Evolutionary conservation across 2,113 vertebrate genomes (phyloP).

Genomic region (Oreochromis tanganicae): DNA sequence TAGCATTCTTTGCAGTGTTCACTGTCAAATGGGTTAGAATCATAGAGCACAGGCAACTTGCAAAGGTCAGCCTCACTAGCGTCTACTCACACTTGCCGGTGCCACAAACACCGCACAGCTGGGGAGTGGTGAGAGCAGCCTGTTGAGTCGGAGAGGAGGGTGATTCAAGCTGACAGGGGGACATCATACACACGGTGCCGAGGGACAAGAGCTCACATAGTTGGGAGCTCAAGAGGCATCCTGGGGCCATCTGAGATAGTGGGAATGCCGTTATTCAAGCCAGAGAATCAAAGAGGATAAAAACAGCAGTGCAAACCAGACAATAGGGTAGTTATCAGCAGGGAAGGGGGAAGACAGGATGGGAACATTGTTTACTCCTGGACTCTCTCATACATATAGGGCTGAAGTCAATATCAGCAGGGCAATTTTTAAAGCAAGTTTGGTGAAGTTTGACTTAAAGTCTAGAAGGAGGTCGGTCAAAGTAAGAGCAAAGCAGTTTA

Average conservation of each 20-base stretch:
- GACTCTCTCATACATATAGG: not conserved
- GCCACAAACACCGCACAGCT: conserved; percentile 40
- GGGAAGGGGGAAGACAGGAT: not conserved
- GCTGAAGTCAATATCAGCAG: not conserved
- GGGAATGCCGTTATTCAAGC: conserved; percentile 53
- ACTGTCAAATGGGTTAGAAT: conserved; percentile 62
- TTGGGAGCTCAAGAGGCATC: conserved; percentile 28
- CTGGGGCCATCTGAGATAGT: conserved; percentile 10
- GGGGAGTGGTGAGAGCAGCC: conserved; percentile 45
- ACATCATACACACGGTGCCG: not conserved
- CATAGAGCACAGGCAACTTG: conserved; percentile 34
- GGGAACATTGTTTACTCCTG: conserved; percentile 25
- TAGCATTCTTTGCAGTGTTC: conserved; percentile 47
- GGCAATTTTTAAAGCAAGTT: not conserved
- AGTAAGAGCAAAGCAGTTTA: not conserved
- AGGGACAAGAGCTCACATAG: conserved; percentile 25
- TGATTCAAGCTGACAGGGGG: conserved; percentile 43
- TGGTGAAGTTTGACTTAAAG: not conserved
- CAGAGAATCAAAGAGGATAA: conserved; percentile 40
- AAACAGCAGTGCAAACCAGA: conserved; percentile 18
- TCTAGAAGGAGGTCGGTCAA: not conserved
- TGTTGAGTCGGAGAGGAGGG: conserved; percentile 18
- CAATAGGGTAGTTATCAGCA: conserved; percentile 13
- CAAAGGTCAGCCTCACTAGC: conserved; percentile 59
- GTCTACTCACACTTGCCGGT: conserved; percentile 36